These are phyloP conservation scores for Trisateles emortualis DNA, from an alignment of 2,888 invertebrate species.

Conservation along the genomic window DNA sequence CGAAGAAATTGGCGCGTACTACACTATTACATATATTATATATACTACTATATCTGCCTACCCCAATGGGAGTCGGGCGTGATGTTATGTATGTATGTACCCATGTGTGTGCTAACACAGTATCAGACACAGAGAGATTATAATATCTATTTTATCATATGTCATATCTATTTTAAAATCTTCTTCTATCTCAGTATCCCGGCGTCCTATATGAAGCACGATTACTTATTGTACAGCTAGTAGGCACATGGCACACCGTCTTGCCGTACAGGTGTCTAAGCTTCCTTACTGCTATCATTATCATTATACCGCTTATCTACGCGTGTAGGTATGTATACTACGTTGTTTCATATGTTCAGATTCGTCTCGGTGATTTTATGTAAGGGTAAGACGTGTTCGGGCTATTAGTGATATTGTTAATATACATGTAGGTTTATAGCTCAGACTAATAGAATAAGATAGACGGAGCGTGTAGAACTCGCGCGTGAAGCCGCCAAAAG, in stretches of 20 bases:
- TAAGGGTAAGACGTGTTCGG: background rate
- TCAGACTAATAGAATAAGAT: too few species aligned
- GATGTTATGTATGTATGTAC: too few species aligned
- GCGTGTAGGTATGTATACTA: conserved; percentile 13
- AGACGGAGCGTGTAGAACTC: too few species aligned
- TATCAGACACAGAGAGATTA: too few species aligned
- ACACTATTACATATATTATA: too few species aligned
- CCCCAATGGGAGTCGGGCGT: too few species aligned
- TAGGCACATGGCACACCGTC: conserved; percentile 45
- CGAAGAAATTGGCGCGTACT: too few species aligned
- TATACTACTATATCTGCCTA: too few species aligned
- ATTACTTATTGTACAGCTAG: conserved; percentile 52
- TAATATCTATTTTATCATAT: too few species aligned
- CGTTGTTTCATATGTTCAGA: background rate
- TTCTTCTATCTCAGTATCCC: background rate
- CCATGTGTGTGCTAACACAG: too few species aligned
- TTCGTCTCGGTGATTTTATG: background rate
- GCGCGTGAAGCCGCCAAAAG: too few species aligned
- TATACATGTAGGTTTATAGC: too few species aligned
- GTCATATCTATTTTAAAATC: background rate
- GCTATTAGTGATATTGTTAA: background rate
- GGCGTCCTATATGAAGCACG: conserved; percentile 41
- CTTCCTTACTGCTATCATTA: conserved; percentile 63
- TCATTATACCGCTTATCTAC: conserved; percentile 21
- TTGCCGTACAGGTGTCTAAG: conserved; percentile 59